Base-by-base conservation (phyloP, 2,797 vertebrate species). In the Sandelia bainsii region DNA sequence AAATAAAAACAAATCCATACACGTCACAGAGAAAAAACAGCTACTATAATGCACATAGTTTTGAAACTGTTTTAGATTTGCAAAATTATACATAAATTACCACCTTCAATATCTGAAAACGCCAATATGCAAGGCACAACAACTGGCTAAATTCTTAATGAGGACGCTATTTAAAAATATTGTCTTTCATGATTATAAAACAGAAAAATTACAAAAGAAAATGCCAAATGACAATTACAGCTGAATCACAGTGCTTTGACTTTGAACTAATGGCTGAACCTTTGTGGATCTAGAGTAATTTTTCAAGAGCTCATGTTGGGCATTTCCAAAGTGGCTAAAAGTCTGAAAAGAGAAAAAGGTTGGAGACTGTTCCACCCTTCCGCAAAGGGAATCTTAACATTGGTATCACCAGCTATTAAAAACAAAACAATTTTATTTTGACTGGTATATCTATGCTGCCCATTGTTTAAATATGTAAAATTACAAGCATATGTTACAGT, bases 111-210 rank as follows among this genome's bases (percentile, higher is more conserved):
- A 72, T 75, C 45, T 81, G 65, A 82, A 84, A 62, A 89, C 65
- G 66, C 40, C 54, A 80, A 81, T 81, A 82, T 80, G 69, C 85
- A 93, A 93, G 91, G 91, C 91, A 93, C 91, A 82, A 83, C 46
- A 60, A 73, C 74, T 80, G 75, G 78, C 75, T 57, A 27, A 45
- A 77, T 66, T 82, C 62, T 79, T 39, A 53, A 49, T 39, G 32
- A 72, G 48, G 45, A 85, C 80, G 58, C 72, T 69, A 82, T 75
- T 65, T 34, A 67, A 72, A 86, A 82, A 75, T 52, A 72, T 65
- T 67, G 25, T 65, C 34, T 76, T 57, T 79, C 34, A 19, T 44
- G 32, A 32, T 69, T 62, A 56, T 25, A 61, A 80, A 66, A 75
- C 42, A 82, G 29, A 80, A 69, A 68, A 69, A 75, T 75, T 27